Evolutionary conservation across 1,140 invertebrate genomes (phyloP).

Genomic region (Araneus ventricosus): DNA sequence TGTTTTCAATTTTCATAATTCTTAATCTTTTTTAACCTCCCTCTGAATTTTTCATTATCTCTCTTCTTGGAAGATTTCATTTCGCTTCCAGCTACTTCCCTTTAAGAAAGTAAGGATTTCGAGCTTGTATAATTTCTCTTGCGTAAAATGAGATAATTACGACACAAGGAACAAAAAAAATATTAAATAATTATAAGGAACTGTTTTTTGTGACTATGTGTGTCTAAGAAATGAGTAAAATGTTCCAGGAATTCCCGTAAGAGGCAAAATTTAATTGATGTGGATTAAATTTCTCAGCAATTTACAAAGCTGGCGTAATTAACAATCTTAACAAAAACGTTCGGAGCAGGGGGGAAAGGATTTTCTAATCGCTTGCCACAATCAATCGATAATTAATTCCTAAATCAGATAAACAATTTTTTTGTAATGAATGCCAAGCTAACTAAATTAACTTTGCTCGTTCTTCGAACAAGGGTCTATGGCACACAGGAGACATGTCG

Average conservation of each 20-base stretch:
- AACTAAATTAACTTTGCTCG: no score
- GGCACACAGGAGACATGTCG: no score
- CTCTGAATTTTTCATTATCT: constrained; percentile 15
- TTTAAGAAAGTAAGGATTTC: not conserved
- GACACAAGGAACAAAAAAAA: not conserved
- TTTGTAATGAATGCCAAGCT: no score
- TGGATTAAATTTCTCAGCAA: constrained; percentile 17
- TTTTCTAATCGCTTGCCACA: not conserved
- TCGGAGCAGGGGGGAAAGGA: not conserved
- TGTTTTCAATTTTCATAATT: constrained; percentile 49
- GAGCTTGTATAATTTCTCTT: not conserved
- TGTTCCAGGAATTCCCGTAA: not conserved
- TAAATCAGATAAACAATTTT: no score
- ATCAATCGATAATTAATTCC: not conserved
- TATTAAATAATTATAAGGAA: constrained; percentile 8
- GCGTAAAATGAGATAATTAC: constrained; percentile 44
- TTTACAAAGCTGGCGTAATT: constrained; percentile 17
- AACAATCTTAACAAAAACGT: not conserved
- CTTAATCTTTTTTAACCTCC: constrained; percentile 27
- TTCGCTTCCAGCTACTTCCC: not conserved
- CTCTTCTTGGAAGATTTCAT: constrained; percentile 2
- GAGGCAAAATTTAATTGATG: not conserved
- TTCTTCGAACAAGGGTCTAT: no score
- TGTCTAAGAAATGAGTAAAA: not conserved
- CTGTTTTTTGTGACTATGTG: not conserved